Evolutionary conservation across 2,888 invertebrate genomes (phyloP).

Genomic region (Spodoptera littoralis): DNA sequence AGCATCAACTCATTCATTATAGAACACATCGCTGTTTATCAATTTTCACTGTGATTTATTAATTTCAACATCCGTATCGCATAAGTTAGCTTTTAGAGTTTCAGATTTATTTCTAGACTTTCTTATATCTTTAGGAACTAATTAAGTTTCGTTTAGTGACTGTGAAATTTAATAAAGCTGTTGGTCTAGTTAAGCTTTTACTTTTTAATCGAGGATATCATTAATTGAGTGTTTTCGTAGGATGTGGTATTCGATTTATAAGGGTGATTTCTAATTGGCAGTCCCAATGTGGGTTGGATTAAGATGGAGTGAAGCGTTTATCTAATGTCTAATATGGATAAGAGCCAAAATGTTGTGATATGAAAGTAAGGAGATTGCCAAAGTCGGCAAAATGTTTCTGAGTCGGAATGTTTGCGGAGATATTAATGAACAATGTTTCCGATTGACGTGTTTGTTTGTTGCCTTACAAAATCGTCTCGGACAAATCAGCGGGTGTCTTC

Average conservation of each 20-base stretch:
- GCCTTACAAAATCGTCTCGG: slow-evolving; percentile 20
- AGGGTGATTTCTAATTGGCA: slow-evolving; percentile 18
- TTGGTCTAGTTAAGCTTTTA: slow-evolving; percentile 39
- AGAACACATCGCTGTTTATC: slow-evolving; percentile 8
- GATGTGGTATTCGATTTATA: slow-evolving; percentile 1
- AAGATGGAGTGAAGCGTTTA: neutral
- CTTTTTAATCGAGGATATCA: slow-evolving; percentile 47
- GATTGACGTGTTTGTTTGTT: slow-evolving; percentile 27
- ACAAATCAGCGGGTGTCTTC: slow-evolving; percentile 7
- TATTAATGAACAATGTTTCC: slow-evolving; percentile 16
- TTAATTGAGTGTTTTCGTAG: slow-evolving; percentile 27
- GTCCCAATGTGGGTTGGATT: neutral
- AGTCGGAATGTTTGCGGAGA: neutral
- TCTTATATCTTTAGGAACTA: slow-evolving; percentile 31
- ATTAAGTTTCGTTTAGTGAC: slow-evolving; percentile 23
- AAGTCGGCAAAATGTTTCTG: neutral
- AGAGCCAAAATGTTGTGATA: too few relatives aligned
- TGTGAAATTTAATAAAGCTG: slow-evolving; percentile 32
- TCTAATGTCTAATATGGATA: too few relatives aligned
- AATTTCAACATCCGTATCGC: slow-evolving; percentile 15
- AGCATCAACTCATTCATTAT: slow-evolving; percentile 16
- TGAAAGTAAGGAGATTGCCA: neutral
- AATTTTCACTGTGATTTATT: slow-evolving; percentile 11
- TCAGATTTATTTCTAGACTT: slow-evolving; percentile 30
- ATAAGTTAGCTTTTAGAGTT: slow-evolving; percentile 8